Percentiles rank a stretch among this genome's conserved stretches.
These are phyloP conservation scores for Drosophila rubida DNA, from an alignment of 2,888 invertebrate species.

Conservation along the genomic window DNA sequence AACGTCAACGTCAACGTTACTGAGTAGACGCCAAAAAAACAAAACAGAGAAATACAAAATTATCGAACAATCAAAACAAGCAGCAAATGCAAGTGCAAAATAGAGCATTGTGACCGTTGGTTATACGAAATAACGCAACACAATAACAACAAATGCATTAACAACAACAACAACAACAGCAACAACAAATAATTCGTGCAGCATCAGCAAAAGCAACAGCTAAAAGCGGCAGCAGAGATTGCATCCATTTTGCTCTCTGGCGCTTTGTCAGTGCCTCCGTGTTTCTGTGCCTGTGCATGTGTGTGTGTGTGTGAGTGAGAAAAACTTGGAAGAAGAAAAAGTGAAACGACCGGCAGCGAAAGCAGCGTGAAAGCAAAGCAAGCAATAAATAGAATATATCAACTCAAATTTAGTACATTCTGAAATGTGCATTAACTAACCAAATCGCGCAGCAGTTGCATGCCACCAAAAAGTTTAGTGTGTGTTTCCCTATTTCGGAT, in stretches of 20 bases:
- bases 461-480: conserved; percentile 13
- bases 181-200: conserved; percentile 26
- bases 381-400: conserved; percentile 48
- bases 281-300: conserved; percentile 18
- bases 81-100: conserved; percentile 6
- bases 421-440: background rate
- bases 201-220: conserved; percentile 35
- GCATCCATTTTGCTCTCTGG: conserved; percentile 67
- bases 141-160: conserved; percentile 10
- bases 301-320: conserved; percentile 31
- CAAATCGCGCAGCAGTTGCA: no score
- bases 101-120: conserved; percentile 35
- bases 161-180: conserved; percentile 14
- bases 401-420: background rate
- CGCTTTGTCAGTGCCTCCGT: conserved; percentile 40
- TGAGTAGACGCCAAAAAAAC: conserved; percentile 27
- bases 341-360: conserved; percentile 78
- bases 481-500: conserved; percentile 7
- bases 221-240: conserved; percentile 40
- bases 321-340: conserved; percentile 63
- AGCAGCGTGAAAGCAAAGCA: conserved; percentile 68
- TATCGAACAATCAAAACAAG: conserved; percentile 45
- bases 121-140: conserved; percentile 21
- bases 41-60: background rate
- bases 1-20: no score